A percentile compares a stretch with the other conserved stretches of the same genome.
Evolutionary conservation across 2,888 invertebrate species (phyloP).

Genomic region (Spatulosminthurus flaviceps): DNA sequence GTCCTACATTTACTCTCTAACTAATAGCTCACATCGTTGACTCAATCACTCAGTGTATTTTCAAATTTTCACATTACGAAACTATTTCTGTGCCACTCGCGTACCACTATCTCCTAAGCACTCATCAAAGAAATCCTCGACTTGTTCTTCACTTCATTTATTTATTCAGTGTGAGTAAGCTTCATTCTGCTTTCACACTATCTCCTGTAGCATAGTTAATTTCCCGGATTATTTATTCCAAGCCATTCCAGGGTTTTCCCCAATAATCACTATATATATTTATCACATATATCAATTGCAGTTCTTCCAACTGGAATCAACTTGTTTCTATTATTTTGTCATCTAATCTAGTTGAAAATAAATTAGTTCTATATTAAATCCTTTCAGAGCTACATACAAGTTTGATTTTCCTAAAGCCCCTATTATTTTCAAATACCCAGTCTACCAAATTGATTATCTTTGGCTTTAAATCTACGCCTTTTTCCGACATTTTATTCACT

Average conservation of each 20-base stretch:
- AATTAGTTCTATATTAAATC: no score
- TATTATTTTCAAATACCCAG: no score
- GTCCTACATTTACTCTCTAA: constrained; percentile 12
- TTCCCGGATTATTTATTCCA: constrained; percentile 11
- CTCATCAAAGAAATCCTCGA: constrained; percentile 38
- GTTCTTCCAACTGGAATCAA: no score
- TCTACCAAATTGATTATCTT: no score
- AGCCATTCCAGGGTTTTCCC: not conserved
- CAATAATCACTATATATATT: no score
- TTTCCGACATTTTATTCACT: no score
- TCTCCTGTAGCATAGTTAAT: constrained; percentile 23
- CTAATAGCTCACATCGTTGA: not conserved
- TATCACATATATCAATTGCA: no score
- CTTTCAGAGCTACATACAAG: no score
- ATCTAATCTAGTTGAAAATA: no score
- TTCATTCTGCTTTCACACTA: not conserved
- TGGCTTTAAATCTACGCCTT: no score
- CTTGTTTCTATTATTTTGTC: no score
- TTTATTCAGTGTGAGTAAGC: constrained; percentile 34
- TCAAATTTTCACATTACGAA: constrained; percentile 26
- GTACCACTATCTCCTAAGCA: not conserved
- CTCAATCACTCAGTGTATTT: not conserved
- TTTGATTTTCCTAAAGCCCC: no score
- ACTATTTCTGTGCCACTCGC: constrained; percentile 15
- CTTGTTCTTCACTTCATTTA: constrained; percentile 35